phyloP scores from a whole-genome alignment of 2,797 vertebrate species.

The Falco novaeseelandiae region DNA sequence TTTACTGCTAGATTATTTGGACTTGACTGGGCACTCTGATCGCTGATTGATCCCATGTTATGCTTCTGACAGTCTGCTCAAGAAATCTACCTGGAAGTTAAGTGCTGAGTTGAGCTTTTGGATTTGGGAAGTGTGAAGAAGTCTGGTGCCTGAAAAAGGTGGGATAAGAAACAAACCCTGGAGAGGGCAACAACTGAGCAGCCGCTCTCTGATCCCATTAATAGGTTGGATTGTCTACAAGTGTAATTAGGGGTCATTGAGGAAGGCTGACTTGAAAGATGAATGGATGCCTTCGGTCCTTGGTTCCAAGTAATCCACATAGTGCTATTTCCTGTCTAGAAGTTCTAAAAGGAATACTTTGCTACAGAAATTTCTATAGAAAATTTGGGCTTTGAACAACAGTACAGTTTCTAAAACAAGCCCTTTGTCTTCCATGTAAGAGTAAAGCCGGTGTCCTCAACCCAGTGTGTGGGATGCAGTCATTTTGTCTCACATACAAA shows the following conservation, averaged over 20 bases:
- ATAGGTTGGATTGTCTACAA: neutral
- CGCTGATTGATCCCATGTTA: rapidly evolving
- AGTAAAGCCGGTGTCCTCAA: neutral
- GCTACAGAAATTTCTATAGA: neutral
- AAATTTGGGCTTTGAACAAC: neutral
- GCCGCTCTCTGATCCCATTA: neutral
- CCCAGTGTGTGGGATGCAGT: neutral
- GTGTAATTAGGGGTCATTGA: neutral
- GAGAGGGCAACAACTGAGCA: neutral
- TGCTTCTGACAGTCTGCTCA: neutral
- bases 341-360: neutral
- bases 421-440: neutral
- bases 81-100: neutral
- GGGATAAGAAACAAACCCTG: neutral
- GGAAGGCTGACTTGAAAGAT: neutral
- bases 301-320: neutral
- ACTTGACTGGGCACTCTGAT: neutral
- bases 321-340: neutral
- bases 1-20: neutral
- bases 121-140: neutral
- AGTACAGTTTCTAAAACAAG: neutral
- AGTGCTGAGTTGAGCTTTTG: neutral
- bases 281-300: neutral
- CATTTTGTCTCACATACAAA: rapidly evolving
- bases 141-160: neutral